Conservation (phyloP, 2,888 invertebrate species). For the Portevinia maculata region DNA sequence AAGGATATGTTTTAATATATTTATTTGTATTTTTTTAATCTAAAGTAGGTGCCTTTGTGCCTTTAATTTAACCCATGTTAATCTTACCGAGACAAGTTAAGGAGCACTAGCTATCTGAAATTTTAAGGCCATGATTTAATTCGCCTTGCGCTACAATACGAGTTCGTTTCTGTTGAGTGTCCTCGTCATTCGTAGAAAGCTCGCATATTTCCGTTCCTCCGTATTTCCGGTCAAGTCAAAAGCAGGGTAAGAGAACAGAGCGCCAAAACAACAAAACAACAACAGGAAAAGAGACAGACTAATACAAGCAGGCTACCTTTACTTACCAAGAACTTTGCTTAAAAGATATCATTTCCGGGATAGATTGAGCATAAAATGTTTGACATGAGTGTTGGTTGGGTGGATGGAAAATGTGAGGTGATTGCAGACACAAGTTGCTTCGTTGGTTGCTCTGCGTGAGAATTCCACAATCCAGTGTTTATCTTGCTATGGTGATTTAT, state of each 20-base stretch:
- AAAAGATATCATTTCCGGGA: constrained; percentile 57
- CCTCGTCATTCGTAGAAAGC: not conserved
- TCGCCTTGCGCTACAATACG: not conserved
- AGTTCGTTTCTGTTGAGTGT: not conserved
- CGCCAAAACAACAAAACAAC: not conserved
- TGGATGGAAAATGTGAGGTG: constrained; percentile 6
- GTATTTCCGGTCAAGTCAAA: constrained; percentile 43
- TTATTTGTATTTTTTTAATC: constrained; percentile 26
- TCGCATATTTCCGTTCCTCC: constrained; percentile 3
- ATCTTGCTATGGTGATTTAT: constrained; percentile 48
- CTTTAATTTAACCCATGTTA: constrained; percentile 65
- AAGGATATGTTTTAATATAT: constrained; percentile 25
- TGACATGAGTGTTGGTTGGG: constrained; percentile 15
- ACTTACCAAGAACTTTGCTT: constrained; percentile 27
- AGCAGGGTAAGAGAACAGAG: constrained; percentile 2
- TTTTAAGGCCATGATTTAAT: constrained; percentile 30
- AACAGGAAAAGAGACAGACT: not conserved
- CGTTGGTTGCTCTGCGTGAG: constrained; percentile 23
- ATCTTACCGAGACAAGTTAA: constrained; percentile 64
- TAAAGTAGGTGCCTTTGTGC: no score
- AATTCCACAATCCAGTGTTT: constrained; percentile 41
- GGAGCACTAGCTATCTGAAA: constrained; percentile 45
- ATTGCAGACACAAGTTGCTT: constrained; percentile 50
- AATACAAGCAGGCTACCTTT: not conserved
- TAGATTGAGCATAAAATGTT: constrained; percentile 65